A percentile compares a stretch with the other conserved stretches of the same genome.
Evolutionary conservation across 2,888 invertebrate species (phyloP).

Genomic region (Lycia hirtaria): DNA sequence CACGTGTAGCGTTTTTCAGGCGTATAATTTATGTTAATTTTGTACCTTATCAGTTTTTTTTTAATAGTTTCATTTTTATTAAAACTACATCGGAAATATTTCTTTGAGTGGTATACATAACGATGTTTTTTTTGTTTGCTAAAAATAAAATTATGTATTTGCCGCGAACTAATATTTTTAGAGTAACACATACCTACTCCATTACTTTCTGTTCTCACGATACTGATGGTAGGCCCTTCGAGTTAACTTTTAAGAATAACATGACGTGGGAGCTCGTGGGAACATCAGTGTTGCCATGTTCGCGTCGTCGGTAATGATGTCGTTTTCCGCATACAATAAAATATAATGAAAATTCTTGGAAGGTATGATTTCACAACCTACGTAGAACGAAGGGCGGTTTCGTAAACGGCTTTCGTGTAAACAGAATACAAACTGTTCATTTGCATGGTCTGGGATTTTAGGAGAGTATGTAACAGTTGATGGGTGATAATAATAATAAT

Average conservation of each 20-base stretch:
- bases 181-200: neutral
- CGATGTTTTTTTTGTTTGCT: too few relatives aligned
- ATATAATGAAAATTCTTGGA: constrained; percentile 30
- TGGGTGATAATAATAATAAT: neutral
- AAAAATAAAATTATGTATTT: too few relatives aligned
- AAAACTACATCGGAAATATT: too few relatives aligned
- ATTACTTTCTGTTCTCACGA: neutral
- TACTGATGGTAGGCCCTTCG: constrained; percentile 7
- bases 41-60: too few relatives aligned
- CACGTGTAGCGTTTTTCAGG: too few relatives aligned
- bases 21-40: too few relatives aligned
- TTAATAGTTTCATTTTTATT: too few relatives aligned
- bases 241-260: constrained; percentile 7
- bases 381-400: constrained; percentile 16
- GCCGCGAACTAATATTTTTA: too few relatives aligned
- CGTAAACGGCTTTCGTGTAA: constrained; percentile 6
- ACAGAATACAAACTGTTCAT: constrained; percentile 22
- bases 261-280: constrained; percentile 25
- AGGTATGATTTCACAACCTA: constrained; percentile 25
- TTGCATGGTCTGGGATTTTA: neutral
- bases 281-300: constrained; percentile 24
- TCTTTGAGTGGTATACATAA: too few relatives aligned
- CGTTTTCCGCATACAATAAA: constrained; percentile 29
- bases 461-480: neutral
- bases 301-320: constrained; percentile 20